Conservation (phyloP, 2,888 invertebrate genomes). For the Mythimna albipuncta region DNA sequence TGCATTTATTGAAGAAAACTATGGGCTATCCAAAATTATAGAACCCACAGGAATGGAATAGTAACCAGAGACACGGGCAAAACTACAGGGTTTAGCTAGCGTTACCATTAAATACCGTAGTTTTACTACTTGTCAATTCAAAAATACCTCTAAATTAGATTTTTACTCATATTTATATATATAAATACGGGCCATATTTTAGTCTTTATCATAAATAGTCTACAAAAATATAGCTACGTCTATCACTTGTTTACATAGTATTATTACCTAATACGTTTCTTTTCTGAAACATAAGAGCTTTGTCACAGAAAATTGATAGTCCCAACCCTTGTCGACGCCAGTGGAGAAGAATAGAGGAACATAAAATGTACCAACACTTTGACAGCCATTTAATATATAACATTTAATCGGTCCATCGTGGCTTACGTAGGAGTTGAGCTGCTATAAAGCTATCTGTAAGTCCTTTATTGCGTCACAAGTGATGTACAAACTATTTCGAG, state of each 20-base stretch:
- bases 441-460: constrained; percentile 27
- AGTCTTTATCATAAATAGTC: background rate
- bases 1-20: no score
- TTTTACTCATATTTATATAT: no score
- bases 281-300: background rate
- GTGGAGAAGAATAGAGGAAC: constrained; percentile 16
- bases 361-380: constrained; percentile 40
- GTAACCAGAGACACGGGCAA: no score
- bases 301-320: constrained; percentile 9
- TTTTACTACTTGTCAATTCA: no score
- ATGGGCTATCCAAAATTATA: no score
- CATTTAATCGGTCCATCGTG: constrained; percentile 40
- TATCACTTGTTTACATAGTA: background rate
- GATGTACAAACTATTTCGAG: constrained; percentile 27
- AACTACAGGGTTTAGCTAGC: no score
- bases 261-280: background rate
- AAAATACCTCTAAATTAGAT: no score
- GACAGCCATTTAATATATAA: constrained; percentile 35
- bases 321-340: constrained; percentile 1
- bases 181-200: no score
- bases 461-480: constrained; percentile 36
- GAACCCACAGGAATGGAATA: no score
- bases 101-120: no score
- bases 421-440: constrained; percentile 14
- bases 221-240: background rate